These are phyloP conservation scores for Neofelis nebulosa DNA, from an alignment of 2,113 vertebrate species.

Conservation along the genomic window DNA sequence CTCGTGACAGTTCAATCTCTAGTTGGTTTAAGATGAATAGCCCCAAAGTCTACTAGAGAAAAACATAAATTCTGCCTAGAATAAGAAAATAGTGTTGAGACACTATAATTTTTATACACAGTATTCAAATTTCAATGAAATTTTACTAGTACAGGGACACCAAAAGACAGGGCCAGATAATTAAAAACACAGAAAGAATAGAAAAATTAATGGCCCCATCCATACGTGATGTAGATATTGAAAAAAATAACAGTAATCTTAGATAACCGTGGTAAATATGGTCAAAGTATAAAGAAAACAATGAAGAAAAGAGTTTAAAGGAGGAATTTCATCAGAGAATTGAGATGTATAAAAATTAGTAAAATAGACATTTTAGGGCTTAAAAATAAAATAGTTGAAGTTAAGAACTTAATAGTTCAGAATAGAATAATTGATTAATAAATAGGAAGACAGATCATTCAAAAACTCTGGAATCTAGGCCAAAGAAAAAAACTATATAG, in stretches of 20 bases:
- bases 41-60: neutral
- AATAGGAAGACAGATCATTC: neutral
- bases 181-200: neutral
- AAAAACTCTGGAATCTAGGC: neutral
- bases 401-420: neutral
- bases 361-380: neutral
- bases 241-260: neutral
- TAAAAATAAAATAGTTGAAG: neutral
- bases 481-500: neutral
- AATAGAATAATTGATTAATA: neutral
- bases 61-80: neutral
- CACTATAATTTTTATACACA: neutral
- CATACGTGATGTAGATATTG: neutral
- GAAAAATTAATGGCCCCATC: neutral
- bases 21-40: neutral
- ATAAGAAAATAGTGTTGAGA: neutral
- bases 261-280: neutral
- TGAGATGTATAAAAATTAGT: neutral
- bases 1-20: neutral
- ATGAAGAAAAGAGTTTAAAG: neutral
- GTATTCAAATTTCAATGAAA: neutral
- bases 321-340: neutral
- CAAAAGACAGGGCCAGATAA: neutral
- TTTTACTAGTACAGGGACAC: neutral
- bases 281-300: neutral